phyloP scores from a whole-genome alignment of 2,888 invertebrate genomes.

The Lasioglossum figueresi region DNA sequence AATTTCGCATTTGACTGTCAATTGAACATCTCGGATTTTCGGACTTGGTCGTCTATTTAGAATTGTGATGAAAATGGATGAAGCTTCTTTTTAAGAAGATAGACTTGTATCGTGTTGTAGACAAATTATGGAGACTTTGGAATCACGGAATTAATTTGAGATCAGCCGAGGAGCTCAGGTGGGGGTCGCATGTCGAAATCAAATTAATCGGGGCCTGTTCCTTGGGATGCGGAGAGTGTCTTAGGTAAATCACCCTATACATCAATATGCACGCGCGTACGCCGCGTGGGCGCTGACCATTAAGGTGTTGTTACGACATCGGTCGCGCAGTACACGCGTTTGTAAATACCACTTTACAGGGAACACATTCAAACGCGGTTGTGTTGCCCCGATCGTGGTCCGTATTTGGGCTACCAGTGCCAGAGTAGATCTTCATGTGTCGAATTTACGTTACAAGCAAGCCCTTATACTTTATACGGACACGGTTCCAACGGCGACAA shows the following conservation, averaged over 20 bases:
- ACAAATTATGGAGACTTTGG: background rate
- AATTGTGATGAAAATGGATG: too few species aligned
- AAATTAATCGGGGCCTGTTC: slow-evolving; percentile 14
- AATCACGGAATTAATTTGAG: background rate
- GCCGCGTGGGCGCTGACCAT: slow-evolving; percentile 69
- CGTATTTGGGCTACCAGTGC: slow-evolving; percentile 56
- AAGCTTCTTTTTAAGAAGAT: background rate
- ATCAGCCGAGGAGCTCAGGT: background rate
- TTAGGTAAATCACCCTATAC: slow-evolving; percentile 56
- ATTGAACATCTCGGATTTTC: background rate
- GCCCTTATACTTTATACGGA: slow-evolving; percentile 28
- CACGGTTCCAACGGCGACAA: background rate
- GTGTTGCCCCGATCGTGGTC: slow-evolving; percentile 37
- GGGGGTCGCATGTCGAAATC: background rate
- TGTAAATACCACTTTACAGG: slow-evolving; percentile 63
- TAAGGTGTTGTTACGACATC: slow-evolving; percentile 71
- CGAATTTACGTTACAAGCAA: slow-evolving; percentile 17
- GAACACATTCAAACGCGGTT: slow-evolving; percentile 41
- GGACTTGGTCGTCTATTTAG: too few species aligned
- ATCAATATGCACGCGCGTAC: slow-evolving; percentile 48
- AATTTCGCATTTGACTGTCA: background rate
- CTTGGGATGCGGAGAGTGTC: slow-evolving; percentile 1
- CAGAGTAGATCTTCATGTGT: slow-evolving; percentile 40
- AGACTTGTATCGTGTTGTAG: background rate
- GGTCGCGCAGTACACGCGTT: slow-evolving; percentile 54